phyloP scores from a whole-genome alignment of 2,888 invertebrate genomes.

The Meteorus colon region DNA sequence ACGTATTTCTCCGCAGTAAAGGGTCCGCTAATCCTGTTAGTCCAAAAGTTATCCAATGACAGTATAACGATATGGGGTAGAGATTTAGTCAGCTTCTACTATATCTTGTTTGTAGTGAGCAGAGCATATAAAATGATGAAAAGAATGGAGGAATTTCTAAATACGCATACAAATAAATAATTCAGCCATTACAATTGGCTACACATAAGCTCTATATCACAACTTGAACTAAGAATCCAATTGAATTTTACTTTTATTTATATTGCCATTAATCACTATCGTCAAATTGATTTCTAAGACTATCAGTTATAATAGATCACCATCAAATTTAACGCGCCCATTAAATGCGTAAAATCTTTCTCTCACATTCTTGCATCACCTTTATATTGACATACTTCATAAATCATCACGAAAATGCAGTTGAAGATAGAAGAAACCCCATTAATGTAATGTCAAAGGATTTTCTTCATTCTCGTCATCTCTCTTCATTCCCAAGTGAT shows the following conservation, averaged over 20 bases:
- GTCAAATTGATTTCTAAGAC: constrained; percentile 45
- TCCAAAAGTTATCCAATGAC: constrained; percentile 56
- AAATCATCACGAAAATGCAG: background rate
- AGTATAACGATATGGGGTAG: constrained; percentile 21
- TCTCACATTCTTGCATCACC: too few relatives aligned
- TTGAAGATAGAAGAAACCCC: background rate
- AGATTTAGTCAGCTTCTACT: constrained; percentile 7
- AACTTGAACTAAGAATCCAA: constrained; percentile 55
- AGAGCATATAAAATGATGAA: constrained; percentile 27
- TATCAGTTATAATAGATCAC: background rate
- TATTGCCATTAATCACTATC: constrained; percentile 54
- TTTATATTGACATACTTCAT: background rate
- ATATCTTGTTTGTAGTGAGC: constrained; percentile 13
- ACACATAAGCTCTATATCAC: background rate
- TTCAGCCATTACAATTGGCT: constrained; percentile 38
- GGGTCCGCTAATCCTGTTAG: constrained; percentile 61
- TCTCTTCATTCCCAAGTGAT: background rate
- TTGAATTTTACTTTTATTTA: constrained; percentile 54
- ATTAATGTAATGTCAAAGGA: background rate
- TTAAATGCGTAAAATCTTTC: too few relatives aligned
- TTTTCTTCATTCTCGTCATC: background rate
- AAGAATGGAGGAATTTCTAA: constrained; percentile 36
- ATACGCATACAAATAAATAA: constrained; percentile 43
- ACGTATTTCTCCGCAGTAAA: constrained; percentile 44
- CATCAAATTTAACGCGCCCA: too few relatives aligned